Percentiles rank a stretch among this genome's conserved stretches.
phyloP scores from a whole-genome alignment of 2,797 vertebrate genomes.

The Sus cebifrons region DNA sequence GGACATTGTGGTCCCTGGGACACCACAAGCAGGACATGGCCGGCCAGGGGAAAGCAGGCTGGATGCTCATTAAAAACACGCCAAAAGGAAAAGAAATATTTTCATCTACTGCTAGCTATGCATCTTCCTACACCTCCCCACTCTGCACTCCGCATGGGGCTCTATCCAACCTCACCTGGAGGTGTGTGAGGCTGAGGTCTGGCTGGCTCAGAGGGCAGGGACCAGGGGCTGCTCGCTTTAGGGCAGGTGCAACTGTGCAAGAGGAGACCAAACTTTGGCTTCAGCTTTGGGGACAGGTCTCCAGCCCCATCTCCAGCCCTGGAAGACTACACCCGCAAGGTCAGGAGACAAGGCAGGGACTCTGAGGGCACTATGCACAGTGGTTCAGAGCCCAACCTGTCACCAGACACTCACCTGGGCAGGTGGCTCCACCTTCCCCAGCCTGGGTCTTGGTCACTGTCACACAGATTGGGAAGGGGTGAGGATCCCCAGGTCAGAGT shows the following conservation, averaged over 20 bases:
- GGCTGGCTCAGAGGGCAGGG: not conserved
- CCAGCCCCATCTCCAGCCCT: not conserved
- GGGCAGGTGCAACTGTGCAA: not conserved
- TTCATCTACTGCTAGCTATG: not conserved
- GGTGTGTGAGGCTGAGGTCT: no score
- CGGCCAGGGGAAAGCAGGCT: not conserved
- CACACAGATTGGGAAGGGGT: no score
- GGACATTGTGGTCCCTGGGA: fast-evolving
- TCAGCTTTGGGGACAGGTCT: not conserved
- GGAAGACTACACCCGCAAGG: not conserved
- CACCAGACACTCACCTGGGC: not conserved
- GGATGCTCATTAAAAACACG: not conserved
- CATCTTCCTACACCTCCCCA: not conserved
- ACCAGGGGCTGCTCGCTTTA: fast-evolving
- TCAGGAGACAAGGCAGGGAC: not conserved
- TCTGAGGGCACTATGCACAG: no score
- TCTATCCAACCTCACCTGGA: not conserved
- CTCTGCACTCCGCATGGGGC: not conserved
- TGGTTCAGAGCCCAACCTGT: not conserved
- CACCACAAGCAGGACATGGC: not conserved
- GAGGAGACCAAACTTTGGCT: not conserved
- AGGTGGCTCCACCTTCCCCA: not conserved
- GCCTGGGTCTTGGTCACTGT: not conserved
- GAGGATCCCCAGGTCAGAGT: not conserved
- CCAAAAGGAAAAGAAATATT: not conserved